phyloP scores from a whole-genome alignment of 2,113 vertebrate species.

The Andinoacara biseriatus region DNA sequence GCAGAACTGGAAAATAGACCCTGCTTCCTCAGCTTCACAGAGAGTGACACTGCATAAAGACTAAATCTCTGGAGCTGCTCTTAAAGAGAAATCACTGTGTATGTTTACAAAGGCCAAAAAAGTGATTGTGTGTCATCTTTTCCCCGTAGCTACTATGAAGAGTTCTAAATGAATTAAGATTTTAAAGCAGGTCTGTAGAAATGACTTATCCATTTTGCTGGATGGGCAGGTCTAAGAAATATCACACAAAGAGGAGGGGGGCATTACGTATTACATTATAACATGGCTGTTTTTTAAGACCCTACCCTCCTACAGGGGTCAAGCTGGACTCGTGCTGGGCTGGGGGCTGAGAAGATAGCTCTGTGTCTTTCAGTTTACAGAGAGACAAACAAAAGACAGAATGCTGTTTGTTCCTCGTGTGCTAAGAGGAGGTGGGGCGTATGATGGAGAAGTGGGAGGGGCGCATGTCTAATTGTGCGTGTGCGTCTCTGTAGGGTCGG shows the following conservation, averaged over 20 bases:
- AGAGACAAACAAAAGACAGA: conserved; percentile 73
- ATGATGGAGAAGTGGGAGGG: conserved; percentile 61
- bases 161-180: conserved; percentile 60
- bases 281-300: background rate
- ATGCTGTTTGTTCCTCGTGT: conserved; percentile 60
- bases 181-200: conserved; percentile 59
- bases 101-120: conserved; percentile 37
- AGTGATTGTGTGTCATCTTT: conserved; percentile 18
- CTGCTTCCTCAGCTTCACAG: background rate
- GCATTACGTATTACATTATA: conserved; percentile 49
- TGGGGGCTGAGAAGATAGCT: conserved; percentile 63
- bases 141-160: conserved; percentile 32
- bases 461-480: conserved; percentile 58
- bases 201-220: conserved; percentile 62
- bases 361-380: conserved; percentile 62
- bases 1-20: background rate
- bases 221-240: conserved; percentile 35
- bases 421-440: conserved; percentile 38
- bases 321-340: conserved; percentile 55
- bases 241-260: conserved; percentile 29
- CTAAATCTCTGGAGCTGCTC: background rate
- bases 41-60: background rate
- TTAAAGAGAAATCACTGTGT: background rate
- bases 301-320: conserved; percentile 56
- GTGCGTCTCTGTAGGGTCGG: conserved; percentile 39